Base-by-base conservation (phyloP, 2,113 vertebrate genomes). In the Merops nubicus region DNA sequence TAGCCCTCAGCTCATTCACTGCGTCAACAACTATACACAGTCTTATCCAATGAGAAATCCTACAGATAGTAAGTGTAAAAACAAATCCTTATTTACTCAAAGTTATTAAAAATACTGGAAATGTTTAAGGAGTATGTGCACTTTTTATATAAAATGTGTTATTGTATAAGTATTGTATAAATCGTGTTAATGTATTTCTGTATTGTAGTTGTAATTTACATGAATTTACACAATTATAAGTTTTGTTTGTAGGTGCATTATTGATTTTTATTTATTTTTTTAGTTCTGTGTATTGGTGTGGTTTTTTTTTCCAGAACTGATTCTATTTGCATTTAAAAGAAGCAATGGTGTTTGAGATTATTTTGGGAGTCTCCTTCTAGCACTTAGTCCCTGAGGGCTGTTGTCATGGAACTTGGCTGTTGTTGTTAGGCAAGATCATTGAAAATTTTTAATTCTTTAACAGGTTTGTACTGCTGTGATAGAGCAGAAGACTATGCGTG, bases 401-500 rank as follows among this genome's bases (percentile, higher is more conserved):
- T 28, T 5, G 1, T 38, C 31, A 3, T 60, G 3, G 29, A 2
- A 65, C 43, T 60, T 53, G 15, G 56, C 31, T 1, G 18, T 36
- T 60, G n/a, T 48, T 70, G 9, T 45, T 45, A 19, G 83, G 38
- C 36, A 67, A 38, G 10, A 25, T 56, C 16, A 25, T 23, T 76
- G 28, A 77, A 26, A 40, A 0, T 7, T 62, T 82, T 77, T 31
- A n/a, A 34, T 48, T 93, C 91, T 88, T 94, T 85, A 64, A 93
- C 97, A 99, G 99, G 99, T 96, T 97, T 99, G 93, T 99, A 99
- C 97, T 99, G 99, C 97, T 99, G 99, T 78, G 99, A 99, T 86
- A 98, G 99, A 92, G 99, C 99, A 4, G 99, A 99, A 97, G 98
- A 99, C 53, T 96, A 98, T n/a, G 98, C 98, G 2, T 99, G 99